These are phyloP conservation scores for Colaptes auratus DNA, from an alignment of 2,113 vertebrate species.

Conservation along the genomic window DNA sequence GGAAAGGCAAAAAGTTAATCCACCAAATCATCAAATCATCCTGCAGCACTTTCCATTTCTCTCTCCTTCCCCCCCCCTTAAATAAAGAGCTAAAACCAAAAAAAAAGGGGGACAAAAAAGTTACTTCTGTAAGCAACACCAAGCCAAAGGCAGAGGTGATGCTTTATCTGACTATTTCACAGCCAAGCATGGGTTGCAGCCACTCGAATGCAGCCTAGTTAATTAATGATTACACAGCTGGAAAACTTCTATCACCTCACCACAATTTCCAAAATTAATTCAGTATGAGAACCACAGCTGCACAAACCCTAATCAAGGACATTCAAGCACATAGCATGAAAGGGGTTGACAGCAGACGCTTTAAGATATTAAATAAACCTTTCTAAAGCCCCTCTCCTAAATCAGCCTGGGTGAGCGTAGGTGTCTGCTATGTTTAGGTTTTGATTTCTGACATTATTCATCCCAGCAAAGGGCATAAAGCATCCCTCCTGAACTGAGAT, in stretches of 20 bases:
- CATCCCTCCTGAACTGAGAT: not conserved
- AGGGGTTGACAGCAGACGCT: constrained; percentile 41
- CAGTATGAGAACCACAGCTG: constrained; percentile 56
- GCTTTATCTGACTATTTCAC: constrained; percentile 32
- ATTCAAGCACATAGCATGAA: constrained; percentile 51
- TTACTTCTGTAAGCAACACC: not conserved
- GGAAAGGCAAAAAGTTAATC: not conserved
- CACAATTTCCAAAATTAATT: constrained; percentile 68
- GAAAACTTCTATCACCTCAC: constrained; percentile 63
- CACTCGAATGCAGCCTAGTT: constrained; percentile 61
- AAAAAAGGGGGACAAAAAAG: not conserved
- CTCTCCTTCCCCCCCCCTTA: not conserved
- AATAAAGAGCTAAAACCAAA: no score
- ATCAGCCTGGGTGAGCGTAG: constrained; percentile 7
- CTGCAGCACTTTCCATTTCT: not conserved
- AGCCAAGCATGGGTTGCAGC: constrained; percentile 36
- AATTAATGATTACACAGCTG: constrained; percentile 73
- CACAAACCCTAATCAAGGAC: constrained; percentile 55
- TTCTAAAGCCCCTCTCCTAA: constrained; percentile 36
- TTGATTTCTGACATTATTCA: constrained; percentile 15
- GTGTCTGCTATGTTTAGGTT: constrained; percentile 39
- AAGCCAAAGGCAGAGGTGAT: constrained; percentile 2
- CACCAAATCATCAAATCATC: not conserved
- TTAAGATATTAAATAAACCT: constrained; percentile 59
- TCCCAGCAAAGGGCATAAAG: not conserved